These are phyloP conservation scores for Heliconius hortense DNA, from an alignment of 2,888 invertebrate genomes.

Conservation along the genomic window DNA sequence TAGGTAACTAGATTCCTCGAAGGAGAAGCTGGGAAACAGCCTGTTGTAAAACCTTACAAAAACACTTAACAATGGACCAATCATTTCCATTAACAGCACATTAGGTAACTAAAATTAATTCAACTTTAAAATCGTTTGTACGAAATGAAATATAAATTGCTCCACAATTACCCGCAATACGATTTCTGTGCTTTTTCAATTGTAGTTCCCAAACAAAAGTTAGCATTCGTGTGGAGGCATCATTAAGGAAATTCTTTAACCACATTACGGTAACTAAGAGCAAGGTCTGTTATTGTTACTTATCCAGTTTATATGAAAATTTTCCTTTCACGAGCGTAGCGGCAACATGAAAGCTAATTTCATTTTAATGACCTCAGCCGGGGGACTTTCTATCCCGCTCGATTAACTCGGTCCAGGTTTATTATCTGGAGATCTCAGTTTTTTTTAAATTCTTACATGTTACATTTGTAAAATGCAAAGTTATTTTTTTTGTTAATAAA, in stretches of 20 bases:
- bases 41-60: no score
- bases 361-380: slow-evolving; percentile 72
- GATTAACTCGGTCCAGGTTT: slow-evolving; percentile 50
- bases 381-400: slow-evolving; percentile 58
- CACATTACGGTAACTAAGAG: slow-evolving; percentile 26
- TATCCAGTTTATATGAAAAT: slow-evolving; percentile 39
- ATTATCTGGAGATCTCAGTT: slow-evolving; percentile 28
- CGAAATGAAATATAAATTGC: slow-evolving; percentile 21
- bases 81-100: neutral
- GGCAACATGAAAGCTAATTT: slow-evolving; percentile 69
- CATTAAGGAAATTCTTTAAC: slow-evolving; percentile 29
- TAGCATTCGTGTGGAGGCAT: slow-evolving; percentile 27
- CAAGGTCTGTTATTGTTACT: slow-evolving; percentile 32
- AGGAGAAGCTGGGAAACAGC: no score
- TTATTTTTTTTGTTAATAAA: neutral
- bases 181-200: slow-evolving; percentile 16
- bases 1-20: no score
- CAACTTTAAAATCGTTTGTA: neutral
- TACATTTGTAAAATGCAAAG: slow-evolving; percentile 1
- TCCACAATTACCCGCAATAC: slow-evolving; percentile 10
- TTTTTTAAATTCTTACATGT: neutral
- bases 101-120: slow-evolving; percentile 6
- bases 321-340: slow-evolving; percentile 27
- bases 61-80: neutral
- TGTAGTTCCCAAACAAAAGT: slow-evolving; percentile 23